A percentile compares a stretch with the other conserved stretches of the same genome.
Evolutionary conservation across 2,888 invertebrate species (phyloP).

Genomic region (Anagyrus pseudococci): DNA sequence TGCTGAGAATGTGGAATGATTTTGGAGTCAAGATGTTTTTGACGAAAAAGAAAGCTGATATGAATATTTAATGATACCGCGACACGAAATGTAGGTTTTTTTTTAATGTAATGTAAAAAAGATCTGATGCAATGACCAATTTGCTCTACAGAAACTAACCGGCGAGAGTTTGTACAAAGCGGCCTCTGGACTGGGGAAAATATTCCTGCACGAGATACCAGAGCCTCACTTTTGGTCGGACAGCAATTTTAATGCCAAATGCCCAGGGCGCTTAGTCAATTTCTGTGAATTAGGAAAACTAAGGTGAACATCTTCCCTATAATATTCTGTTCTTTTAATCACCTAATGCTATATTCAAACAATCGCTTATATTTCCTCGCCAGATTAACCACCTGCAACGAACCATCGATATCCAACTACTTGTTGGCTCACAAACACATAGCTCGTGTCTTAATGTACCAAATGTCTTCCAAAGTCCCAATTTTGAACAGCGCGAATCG

Average conservation of each 20-base stretch:
- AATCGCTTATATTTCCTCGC: neutral
- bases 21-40: too few species aligned
- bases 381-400: slow-evolving; percentile 53
- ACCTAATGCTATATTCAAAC: neutral
- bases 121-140: too few species aligned
- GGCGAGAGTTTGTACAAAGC: slow-evolving; percentile 49
- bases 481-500: slow-evolving; percentile 52
- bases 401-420: slow-evolving; percentile 52
- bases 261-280: slow-evolving; percentile 51
- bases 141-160: slow-evolving; percentile 45
- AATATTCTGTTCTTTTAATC: neutral
- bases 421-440: slow-evolving; percentile 53
- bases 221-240: slow-evolving; percentile 51
- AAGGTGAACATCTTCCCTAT: slow-evolving; percentile 43
- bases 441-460: slow-evolving; percentile 49
- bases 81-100: too few species aligned
- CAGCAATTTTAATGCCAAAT: slow-evolving; percentile 50
- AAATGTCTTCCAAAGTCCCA: slow-evolving; percentile 49
- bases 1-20: too few species aligned
- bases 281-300: slow-evolving; percentile 49
- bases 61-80: too few species aligned
- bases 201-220: slow-evolving; percentile 47
- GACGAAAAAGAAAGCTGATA: too few species aligned
- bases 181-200: slow-evolving; percentile 48
- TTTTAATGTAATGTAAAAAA: neutral